Evolutionary conservation across 2,113 vertebrate genomes (phyloP).

Genomic region (Peromyscus californicus): DNA sequence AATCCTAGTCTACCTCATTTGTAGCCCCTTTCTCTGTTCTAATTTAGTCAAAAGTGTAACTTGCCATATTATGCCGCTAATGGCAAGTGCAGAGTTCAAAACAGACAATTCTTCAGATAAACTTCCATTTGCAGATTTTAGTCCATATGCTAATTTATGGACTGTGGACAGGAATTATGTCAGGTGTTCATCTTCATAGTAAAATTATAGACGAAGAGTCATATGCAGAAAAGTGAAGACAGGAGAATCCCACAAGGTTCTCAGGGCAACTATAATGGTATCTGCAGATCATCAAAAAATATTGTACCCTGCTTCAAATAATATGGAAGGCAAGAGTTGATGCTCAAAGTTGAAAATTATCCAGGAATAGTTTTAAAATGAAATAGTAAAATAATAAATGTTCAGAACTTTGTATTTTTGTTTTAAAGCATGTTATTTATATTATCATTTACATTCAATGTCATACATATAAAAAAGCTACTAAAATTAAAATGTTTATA

Average conservation of each 20-base stretch:
- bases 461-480: neutral
- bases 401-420: neutral
- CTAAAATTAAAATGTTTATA: neutral
- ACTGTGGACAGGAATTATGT: neutral
- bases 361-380: neutral
- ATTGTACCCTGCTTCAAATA: neutral
- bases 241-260: no score
- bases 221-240: neutral
- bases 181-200: neutral
- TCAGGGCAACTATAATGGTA: no score
- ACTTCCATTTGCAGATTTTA: neutral
- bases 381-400: neutral
- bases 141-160: neutral
- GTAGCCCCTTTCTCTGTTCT: neutral
- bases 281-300: neutral
- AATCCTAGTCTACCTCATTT: neutral
- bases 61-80: neutral
- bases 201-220: neutral
- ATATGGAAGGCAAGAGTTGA: neutral
- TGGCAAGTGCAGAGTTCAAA: neutral
- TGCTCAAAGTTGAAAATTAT: neutral
- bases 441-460: neutral
- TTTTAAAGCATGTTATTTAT: neutral
- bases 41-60: neutral
- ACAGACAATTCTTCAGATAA: neutral